A percentile compares a stretch with the other conserved stretches of the same genome.
phyloP scores from a whole-genome alignment of 2,797 vertebrate genomes.

The Kryptopterus vitreolus region DNA sequence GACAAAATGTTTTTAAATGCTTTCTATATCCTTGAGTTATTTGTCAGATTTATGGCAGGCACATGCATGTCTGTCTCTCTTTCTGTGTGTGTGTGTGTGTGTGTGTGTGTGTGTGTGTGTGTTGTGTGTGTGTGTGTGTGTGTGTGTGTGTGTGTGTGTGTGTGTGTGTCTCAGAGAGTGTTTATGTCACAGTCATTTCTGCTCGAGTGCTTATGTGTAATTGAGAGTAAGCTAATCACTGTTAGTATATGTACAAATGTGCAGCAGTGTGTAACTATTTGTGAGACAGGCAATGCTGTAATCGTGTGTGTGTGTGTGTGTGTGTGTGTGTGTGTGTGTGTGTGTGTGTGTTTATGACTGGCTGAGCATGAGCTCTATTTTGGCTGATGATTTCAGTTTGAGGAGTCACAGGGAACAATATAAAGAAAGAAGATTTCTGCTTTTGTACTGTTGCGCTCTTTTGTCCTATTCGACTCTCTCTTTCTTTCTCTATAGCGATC shows the following conservation, averaged over 20 bases:
- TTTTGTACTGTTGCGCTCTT: slow-evolving; percentile 11
- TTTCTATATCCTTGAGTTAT: slow-evolving; percentile 8
- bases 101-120: slow-evolving; percentile 23
- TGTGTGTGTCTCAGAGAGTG: slow-evolving; percentile 17
- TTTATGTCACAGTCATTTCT: slow-evolving; percentile 42
- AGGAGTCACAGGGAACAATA: slow-evolving; percentile 32
- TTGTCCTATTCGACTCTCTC: slow-evolving; percentile 6
- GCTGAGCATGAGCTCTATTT: slow-evolving; percentile 30
- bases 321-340: slow-evolving; percentile 28
- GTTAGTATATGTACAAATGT: slow-evolving; percentile 39
- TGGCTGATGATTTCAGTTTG: slow-evolving; percentile 25
- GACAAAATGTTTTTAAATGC: slow-evolving; percentile 25
- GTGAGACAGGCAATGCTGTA: slow-evolving; percentile 18
- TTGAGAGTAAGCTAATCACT: slow-evolving; percentile 46
- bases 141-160: slow-evolving; percentile 18
- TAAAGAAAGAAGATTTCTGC: slow-evolving; percentile 33
- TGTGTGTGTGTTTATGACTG: slow-evolving; percentile 30
- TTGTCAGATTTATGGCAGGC: slow-evolving; percentile 18
- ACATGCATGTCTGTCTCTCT: background rate
- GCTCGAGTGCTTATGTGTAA: slow-evolving; percentile 42
- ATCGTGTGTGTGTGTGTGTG: slow-evolving; percentile 8
- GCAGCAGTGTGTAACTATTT: slow-evolving; percentile 41
- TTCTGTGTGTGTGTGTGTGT: slow-evolving; percentile 26
- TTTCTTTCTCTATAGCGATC: background rate
- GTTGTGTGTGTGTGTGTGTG: slow-evolving; percentile 17